phyloP scores from a whole-genome alignment of 2,797 vertebrate species.

The Pangasius krempfi region DNA sequence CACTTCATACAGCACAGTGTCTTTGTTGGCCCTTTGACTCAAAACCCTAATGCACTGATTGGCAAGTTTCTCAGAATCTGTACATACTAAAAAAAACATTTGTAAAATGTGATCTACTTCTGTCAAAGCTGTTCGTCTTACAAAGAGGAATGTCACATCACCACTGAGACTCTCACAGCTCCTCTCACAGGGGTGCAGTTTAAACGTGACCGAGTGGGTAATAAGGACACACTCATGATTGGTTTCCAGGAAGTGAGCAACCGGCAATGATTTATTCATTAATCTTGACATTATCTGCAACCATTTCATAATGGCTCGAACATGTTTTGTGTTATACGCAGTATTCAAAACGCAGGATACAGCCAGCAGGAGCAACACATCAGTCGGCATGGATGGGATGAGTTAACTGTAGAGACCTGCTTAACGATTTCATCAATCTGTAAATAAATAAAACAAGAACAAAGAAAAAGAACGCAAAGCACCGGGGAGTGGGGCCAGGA shows the following conservation, averaged over 20 bases:
- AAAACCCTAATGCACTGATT: not conserved
- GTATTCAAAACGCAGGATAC: not conserved
- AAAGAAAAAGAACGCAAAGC: not conserved
- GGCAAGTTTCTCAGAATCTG: not conserved
- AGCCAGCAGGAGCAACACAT: not conserved
- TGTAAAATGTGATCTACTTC: not conserved
- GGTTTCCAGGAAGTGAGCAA: conserved; percentile 2
- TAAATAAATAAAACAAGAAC: not conserved
- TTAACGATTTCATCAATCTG: not conserved
- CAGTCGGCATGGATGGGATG: not conserved
- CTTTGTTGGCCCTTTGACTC: not conserved
- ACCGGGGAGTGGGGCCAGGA: not conserved
- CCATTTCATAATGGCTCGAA: not conserved
- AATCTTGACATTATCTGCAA: not conserved
- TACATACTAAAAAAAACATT: not conserved
- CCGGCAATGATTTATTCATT: not conserved
- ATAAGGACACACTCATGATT: conserved; percentile 56
- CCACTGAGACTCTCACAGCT: not conserved
- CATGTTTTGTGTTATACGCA: not conserved
- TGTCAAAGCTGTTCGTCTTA: not conserved
- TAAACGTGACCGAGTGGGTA: conserved; percentile 73
- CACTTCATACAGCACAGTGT: not conserved
- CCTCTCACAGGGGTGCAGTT: conserved; percentile 59
- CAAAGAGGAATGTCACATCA: not conserved
- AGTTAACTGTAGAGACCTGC: not conserved